Percentiles rank a stretch among this genome's conserved stretches.
Evolutionary conservation across 2,113 vertebrate species (phyloP).

Genomic region (Aptenodytes forsteri): DNA sequence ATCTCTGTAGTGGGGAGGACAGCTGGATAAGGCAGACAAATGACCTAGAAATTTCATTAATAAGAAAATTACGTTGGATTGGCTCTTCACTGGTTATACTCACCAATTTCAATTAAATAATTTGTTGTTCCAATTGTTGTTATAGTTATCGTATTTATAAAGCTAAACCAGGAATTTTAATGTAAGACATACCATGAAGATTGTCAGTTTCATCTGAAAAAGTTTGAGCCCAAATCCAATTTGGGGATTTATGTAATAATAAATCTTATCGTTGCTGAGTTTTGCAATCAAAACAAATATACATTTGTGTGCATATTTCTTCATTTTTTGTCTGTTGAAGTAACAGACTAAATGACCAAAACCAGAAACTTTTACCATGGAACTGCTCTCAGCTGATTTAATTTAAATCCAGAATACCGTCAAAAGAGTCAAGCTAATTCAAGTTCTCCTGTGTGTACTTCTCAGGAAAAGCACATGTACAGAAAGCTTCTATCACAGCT

Average conservation of each 20-base stretch:
- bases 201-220: background rate
- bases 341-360: background rate
- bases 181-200: background rate
- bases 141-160: background rate
- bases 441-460: background rate
- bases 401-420: background rate
- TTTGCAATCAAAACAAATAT: background rate
- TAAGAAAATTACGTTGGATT: background rate
- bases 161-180: background rate
- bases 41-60: background rate
- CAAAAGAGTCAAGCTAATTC: background rate
- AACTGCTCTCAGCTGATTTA: background rate
- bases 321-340: background rate
- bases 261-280: background rate
- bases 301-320: background rate
- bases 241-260: background rate
- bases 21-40: background rate
- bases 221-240: background rate
- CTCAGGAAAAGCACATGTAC: background rate
- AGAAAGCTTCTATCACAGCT: background rate
- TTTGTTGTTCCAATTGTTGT: background rate
- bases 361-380: background rate
- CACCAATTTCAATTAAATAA: background rate
- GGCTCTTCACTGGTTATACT: background rate
- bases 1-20: background rate